Evolutionary conservation across 2,888 invertebrate genomes (phyloP).

Genomic region (Pycnomerus fuliginosus): DNA sequence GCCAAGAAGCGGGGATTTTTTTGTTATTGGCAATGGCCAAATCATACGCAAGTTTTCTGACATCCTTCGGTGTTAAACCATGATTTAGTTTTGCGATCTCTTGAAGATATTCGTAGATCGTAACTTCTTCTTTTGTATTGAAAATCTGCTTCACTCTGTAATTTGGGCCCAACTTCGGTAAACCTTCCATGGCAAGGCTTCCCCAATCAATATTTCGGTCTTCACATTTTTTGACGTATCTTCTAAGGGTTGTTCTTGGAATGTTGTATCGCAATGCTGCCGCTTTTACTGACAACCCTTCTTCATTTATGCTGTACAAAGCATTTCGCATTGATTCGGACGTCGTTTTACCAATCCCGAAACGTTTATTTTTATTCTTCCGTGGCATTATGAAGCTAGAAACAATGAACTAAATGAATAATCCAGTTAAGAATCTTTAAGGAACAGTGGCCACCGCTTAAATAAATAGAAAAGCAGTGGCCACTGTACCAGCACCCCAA

Average conservation of each 20-base stretch:
- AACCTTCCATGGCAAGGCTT: neutral
- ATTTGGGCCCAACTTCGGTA: neutral
- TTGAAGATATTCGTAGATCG: neutral
- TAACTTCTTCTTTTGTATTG: neutral
- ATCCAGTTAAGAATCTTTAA: too few relatives aligned
- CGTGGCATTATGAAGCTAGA: too few relatives aligned
- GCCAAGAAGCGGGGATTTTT: neutral
- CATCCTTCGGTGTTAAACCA: neutral
- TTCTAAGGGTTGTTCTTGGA: neutral
- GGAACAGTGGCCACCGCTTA: too few relatives aligned
- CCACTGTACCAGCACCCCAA: too few relatives aligned
- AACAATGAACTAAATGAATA: too few relatives aligned
- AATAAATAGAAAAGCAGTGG: too few relatives aligned
- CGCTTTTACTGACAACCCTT: too few relatives aligned
- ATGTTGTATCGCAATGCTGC: neutral
- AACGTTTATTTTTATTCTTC: too few relatives aligned
- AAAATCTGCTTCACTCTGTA: neutral
- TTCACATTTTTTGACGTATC: slow-evolving; percentile 1
- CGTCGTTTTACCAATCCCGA: too few relatives aligned
- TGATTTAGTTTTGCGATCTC: neutral
- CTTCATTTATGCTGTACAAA: too few relatives aligned
- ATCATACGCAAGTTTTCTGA: neutral
- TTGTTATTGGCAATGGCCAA: neutral
- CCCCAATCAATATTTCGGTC: neutral
- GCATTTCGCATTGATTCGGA: too few relatives aligned